These are phyloP conservation scores for Caenorhabditis uteleia DNA, from an alignment of 2,888 invertebrate species.

Conservation along the genomic window DNA sequence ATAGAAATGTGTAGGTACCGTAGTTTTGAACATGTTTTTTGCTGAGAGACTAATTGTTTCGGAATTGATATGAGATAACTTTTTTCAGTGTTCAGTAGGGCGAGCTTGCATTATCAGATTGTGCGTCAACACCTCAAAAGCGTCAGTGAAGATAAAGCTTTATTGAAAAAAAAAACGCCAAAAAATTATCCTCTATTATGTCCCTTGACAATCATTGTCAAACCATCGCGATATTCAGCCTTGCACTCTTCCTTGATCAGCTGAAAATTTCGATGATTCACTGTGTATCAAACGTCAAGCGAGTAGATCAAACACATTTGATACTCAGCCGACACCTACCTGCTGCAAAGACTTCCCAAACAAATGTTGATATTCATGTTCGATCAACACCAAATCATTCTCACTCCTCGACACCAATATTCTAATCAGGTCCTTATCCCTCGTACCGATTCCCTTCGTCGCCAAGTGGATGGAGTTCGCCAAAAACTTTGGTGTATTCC, in stretches of 20 bases:
- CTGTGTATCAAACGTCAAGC: background rate
- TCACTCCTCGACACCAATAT: conserved; percentile 63
- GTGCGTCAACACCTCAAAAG: background rate
- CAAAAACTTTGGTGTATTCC: conserved; percentile 55
- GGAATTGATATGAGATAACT: too few species aligned
- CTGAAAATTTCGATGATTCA: conserved; percentile 17
- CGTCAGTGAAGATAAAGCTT: conserved; percentile 14
- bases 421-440: conserved; percentile 63
- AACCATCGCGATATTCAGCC: conserved; percentile 66
- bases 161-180: conserved; percentile 13
- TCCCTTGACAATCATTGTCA: conserved; percentile 63
- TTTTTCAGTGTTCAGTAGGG: too few species aligned
- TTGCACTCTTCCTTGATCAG: conserved; percentile 40
- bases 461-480: conserved; percentile 61
- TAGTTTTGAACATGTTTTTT: too few species aligned
- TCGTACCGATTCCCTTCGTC: conserved; percentile 62
- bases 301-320: too few species aligned
- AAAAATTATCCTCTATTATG: conserved; percentile 25
- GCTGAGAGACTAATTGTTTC: too few species aligned
- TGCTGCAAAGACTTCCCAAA: conserved; percentile 56
- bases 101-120: too few species aligned
- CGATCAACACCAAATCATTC: conserved; percentile 82
- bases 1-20: too few species aligned
- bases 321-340: conserved; percentile 10
- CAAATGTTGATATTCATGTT: conserved; percentile 77